Conservation (phyloP, 2,113 vertebrate species). For the Acanthochromis polyacanthus region DNA sequence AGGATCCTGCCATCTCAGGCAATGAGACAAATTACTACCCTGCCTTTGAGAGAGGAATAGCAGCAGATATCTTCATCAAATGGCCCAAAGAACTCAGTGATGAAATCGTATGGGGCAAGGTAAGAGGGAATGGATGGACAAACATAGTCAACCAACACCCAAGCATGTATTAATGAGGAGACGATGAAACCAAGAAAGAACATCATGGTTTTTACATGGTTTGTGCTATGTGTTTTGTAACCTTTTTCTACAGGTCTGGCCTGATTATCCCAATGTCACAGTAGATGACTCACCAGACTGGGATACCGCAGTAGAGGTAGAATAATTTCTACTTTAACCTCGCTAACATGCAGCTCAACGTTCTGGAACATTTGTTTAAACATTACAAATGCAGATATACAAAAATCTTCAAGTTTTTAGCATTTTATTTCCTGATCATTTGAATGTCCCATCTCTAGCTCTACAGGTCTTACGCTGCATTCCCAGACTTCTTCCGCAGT, state of each 20-base stretch:
- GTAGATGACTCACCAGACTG: constrained; percentile 87
- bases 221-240: not conserved
- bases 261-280: constrained; percentile 86
- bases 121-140: constrained; percentile 65
- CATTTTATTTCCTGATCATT: not conserved
- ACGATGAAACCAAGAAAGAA: not conserved
- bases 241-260: constrained; percentile 88
- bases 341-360: not conserved
- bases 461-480: constrained; percentile 85
- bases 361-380: not conserved
- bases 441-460: constrained; percentile 68
- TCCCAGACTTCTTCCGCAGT: constrained; percentile 93
- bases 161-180: not conserved
- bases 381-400: not conserved
- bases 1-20: constrained; percentile 95
- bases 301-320: constrained; percentile 89
- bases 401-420: constrained; percentile 4
- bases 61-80: constrained; percentile 89
- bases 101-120: constrained; percentile 93
- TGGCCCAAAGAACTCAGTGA: constrained; percentile 78
- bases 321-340: constrained; percentile 6
- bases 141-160: not conserved
- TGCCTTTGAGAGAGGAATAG: constrained; percentile 82
- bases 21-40: constrained; percentile 90
- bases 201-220: not conserved